Conservation (phyloP, 2,113 vertebrate genomes). For the Neoarius graeffei region DNA sequence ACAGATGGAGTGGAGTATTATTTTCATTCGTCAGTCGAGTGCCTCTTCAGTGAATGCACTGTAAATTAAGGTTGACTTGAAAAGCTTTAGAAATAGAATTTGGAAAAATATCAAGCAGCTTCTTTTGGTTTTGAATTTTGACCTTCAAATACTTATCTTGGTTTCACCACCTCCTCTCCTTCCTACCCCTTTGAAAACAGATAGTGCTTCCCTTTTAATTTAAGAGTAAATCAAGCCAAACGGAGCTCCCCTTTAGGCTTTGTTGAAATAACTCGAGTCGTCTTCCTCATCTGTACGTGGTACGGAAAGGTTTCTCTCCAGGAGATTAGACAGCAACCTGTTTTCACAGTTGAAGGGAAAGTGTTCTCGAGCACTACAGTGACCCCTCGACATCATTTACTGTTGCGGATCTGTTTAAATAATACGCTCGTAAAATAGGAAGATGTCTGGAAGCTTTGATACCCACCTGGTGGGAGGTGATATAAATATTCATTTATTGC, state of each 20-base stretch:
- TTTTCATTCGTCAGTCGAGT: not conserved
- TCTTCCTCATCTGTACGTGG: constrained; percentile 58
- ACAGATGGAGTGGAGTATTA: constrained; percentile 9
- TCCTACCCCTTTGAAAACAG: constrained; percentile 40
- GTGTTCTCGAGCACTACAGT: constrained; percentile 36
- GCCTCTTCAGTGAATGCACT: not conserved
- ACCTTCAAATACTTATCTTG: constrained; percentile 59
- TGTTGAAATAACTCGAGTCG: constrained; percentile 58
- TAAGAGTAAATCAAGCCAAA: constrained; percentile 59
- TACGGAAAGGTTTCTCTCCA: constrained; percentile 53
- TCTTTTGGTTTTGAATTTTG: constrained; percentile 46
- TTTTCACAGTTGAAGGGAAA: constrained; percentile 48
- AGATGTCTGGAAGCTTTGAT: constrained; percentile 46
- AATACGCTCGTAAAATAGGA: constrained; percentile 17
- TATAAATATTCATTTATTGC: constrained; percentile 59
- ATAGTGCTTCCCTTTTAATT: constrained; percentile 52
- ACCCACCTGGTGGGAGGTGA: constrained; percentile 37
- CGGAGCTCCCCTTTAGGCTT: constrained; percentile 49
- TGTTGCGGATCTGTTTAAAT: constrained; percentile 37
- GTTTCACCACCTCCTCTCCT: constrained; percentile 48
- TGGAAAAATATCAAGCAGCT: constrained; percentile 48
- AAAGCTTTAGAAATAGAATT: not conserved
- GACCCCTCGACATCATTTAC: constrained; percentile 41
- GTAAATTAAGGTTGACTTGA: not conserved
- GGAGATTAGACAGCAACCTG: constrained; percentile 51